phyloP scores from a whole-genome alignment of 37 sponge, comb jelly and placozoan species.

The Spongilla lacustris region DNA sequence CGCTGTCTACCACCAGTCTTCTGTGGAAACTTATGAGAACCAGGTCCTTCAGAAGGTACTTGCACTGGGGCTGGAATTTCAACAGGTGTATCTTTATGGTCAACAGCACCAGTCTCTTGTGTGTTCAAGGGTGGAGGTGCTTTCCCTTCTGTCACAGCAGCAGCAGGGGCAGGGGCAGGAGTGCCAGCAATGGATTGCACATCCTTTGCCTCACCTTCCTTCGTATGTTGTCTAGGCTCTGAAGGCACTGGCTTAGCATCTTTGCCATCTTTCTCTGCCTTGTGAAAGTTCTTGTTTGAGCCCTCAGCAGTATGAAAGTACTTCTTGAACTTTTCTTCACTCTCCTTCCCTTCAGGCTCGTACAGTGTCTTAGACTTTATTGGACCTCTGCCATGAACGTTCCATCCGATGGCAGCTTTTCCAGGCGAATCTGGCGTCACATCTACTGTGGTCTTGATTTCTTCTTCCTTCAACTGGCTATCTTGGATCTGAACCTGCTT shows the following conservation, averaged over 20 bases:
- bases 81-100: background rate
- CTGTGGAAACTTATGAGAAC: background rate
- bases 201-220: background rate
- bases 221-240: background rate
- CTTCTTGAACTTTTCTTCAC: slow-evolving; percentile 70
- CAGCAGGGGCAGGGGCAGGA: background rate
- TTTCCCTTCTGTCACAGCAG: background rate
- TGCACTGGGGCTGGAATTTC: background rate
- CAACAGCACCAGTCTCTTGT: background rate
- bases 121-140: background rate
- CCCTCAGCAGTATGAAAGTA: slow-evolving; percentile 38
- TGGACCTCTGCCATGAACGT: slow-evolving; percentile 45
- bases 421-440: slow-evolving; percentile 1
- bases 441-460: background rate
- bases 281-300: background rate
- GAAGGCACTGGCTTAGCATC: background rate
- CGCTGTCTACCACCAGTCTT: slow-evolving; percentile 5
- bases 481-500: background rate
- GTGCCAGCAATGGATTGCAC: background rate
- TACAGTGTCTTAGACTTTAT: slow-evolving; percentile 62
- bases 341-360: slow-evolving; percentile 77
- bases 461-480: background rate
- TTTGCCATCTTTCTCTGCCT: background rate
- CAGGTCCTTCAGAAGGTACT: background rate
- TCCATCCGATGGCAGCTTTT: slow-evolving; percentile 31